Evolutionary conservation across 2,888 invertebrate genomes (phyloP), one percentile per base, ranked within the genome.

Genomic region (Pegoplata infirma): DNA sequence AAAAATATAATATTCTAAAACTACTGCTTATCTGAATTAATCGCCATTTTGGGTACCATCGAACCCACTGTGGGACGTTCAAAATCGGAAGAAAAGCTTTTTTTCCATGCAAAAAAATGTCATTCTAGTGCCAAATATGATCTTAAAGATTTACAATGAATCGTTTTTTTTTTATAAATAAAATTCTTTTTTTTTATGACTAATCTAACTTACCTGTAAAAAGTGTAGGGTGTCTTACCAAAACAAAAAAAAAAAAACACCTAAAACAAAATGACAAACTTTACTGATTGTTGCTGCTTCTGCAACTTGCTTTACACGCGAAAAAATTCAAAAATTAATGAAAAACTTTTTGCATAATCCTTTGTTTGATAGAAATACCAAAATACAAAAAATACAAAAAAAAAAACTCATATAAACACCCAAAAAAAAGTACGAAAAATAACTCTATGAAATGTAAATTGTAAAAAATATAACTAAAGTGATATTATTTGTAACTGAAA

Each of bases 301-400:
- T 64, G 72, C 61, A 59, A 76, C 66, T 72, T 40, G 12, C 55
- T 55, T 69, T 61, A 67, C 59, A 84, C 81, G 84, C 83, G 83
- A 86, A 85, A 86, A 85, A 85, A 85, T 82, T 84, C 84, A 83
- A 87, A 87, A 86, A 86, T 86, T 86, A 86, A 86, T 85, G 85
- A 86, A 85, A 86, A 86, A 86, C 85, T 86, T 86, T 87, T 83
- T 86, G 85, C 86, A 87, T 87, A 87, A 87, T 87, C 87, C 85
- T 76, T 67, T 79, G 67, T 55, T 75, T 10, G 21, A 63, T n/a
- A n/a, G n/a, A n/a, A n/a, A 61, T 25, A 58, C 32, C 6, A n/a
- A 47, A 67, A 53, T 25, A 32, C 17, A 7, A 56, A 40, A 7
- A 19, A 63, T 17, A 63, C 19, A n/a, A 63, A 32, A 51, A 46